Evolutionary conservation across 2,888 invertebrate species (phyloP).

Genomic region (Hypolimnas misippus): DNA sequence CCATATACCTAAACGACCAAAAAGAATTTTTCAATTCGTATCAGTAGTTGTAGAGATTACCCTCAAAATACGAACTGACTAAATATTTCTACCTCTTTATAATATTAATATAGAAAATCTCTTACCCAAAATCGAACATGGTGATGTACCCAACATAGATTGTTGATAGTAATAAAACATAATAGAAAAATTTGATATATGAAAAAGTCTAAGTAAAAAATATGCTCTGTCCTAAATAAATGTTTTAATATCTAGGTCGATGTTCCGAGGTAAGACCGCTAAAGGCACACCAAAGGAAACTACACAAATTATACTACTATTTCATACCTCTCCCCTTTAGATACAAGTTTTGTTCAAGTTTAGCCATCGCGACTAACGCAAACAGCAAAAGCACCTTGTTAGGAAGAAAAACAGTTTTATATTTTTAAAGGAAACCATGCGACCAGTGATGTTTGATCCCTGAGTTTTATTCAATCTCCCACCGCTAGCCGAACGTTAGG

Average conservation of each 20-base stretch:
- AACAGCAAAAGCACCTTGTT: conserved; percentile 30
- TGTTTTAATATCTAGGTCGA: conserved; percentile 1
- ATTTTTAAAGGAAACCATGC: conserved; percentile 37
- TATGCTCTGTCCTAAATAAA: neutral
- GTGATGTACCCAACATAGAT: too few species aligned
- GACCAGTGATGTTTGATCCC: conserved; percentile 26
- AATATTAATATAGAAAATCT: too few species aligned
- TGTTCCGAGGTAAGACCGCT: neutral
- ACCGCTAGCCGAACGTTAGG: conserved; percentile 25
- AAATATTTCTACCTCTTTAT: too few species aligned
- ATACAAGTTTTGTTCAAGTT: conserved; percentile 27
- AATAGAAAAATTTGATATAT: too few species aligned
- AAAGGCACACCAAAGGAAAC: conserved; percentile 10
- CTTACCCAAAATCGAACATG: too few species aligned
- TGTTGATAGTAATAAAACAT: too few species aligned
- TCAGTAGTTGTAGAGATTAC: too few species aligned
- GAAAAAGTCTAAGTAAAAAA: too few species aligned
- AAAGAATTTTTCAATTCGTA: too few species aligned
- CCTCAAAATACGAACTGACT: too few species aligned
- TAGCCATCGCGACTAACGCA: conserved; percentile 31
- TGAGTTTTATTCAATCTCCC: conserved; percentile 29
- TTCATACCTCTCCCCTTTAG: conserved; percentile 28
- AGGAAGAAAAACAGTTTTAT: conserved; percentile 38
- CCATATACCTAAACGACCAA: too few species aligned
- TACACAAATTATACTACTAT: conserved; percentile 24